phyloP scores from a whole-genome alignment of 2,797 vertebrate species.

The Crypturellus tataupa region DNA sequence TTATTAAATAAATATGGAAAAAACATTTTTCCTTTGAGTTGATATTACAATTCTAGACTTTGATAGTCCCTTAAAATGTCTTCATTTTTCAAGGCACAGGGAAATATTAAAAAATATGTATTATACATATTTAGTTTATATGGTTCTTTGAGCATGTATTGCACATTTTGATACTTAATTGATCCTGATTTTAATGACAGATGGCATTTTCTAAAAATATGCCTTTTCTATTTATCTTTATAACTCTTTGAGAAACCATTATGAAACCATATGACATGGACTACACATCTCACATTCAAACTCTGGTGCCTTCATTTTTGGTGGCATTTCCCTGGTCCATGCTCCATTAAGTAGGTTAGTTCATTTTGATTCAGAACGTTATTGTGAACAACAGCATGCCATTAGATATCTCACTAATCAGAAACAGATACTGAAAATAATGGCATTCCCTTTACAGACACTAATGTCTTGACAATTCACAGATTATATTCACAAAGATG shows the following conservation, averaged over 20 bases:
- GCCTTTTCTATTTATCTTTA: background rate
- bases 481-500: slow-evolving; percentile 6
- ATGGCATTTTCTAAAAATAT: background rate
- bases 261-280: background rate
- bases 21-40: background rate
- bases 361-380: background rate
- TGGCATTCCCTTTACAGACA: background rate
- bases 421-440: slow-evolving; percentile 15
- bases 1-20: background rate
- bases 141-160: background rate
- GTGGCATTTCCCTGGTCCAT: background rate
- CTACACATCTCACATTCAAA: background rate
- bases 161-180: background rate
- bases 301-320: background rate
- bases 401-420: slow-evolving; percentile 13
- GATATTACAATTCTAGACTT: background rate
- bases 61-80: background rate
- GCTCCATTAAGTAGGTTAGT: background rate
- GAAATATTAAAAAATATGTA: background rate
- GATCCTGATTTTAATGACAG: background rate
- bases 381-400: background rate
- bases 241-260: background rate
- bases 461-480: background rate
- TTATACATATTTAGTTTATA: background rate
- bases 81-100: background rate